Base-by-base conservation (phyloP, 2,113 vertebrate species). In the Cynoglossus semilaevis region DNA sequence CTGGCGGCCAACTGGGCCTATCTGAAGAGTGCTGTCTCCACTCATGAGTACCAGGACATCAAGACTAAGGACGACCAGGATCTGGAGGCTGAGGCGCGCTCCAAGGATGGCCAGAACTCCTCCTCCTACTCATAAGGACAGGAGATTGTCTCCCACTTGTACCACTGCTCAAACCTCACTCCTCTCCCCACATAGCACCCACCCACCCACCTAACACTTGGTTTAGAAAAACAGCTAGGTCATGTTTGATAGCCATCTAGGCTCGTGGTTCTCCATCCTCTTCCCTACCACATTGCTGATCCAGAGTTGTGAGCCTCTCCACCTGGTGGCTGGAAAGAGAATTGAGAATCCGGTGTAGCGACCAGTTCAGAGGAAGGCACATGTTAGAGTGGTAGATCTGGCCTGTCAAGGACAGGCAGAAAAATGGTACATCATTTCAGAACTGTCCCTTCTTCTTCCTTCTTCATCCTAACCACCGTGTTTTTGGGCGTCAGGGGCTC, bases 101-200 rank as follows among this genome's bases (percentile, higher is more conserved):
- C 96, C 85, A 99, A 99, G 94, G 96, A 99, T 83, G 94, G 95
- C 91, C 95, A 97, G 91, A 98, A 98, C 93, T 98, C 96, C 85
- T 98, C 96, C 85, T 97, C 95, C 88, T 99, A 98, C 89, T 97
- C 95, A 93, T 99, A 98, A 94, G 85, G 88, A 82, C 58, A 47
- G 56, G 75, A 45, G 66, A 11, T 55, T 52, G 61, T 67, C 57
- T 52, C 45, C 58, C 72, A 74, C 80, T 87, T 87, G 84, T 85
- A 40, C 87, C 89, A 75, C 65, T 72, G 63, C 70, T 63, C 66
- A 61, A 69, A 48, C 62, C 67, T 47, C 72, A 72, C 70, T 53
- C 52, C 63, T 59, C 67, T 56, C 51, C 68, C 52, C 17, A 51
- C 61, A 35, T 7, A 9, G 9, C 37, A 40, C 37, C 9, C 37